These are phyloP conservation scores for Champsocephalus gunnari DNA, from an alignment of 2,797 vertebrate species.

Conservation along the genomic window DNA sequence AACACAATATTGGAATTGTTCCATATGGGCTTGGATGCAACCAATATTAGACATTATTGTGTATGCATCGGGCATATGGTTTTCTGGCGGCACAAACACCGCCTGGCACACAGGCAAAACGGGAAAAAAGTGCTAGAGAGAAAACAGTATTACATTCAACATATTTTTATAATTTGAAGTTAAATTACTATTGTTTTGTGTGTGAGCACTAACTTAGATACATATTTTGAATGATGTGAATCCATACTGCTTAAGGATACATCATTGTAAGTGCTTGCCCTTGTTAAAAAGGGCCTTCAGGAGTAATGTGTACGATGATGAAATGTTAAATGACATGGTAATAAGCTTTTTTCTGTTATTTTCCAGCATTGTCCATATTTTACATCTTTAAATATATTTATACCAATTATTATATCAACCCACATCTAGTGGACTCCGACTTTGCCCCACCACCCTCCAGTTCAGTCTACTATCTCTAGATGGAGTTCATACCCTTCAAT, in stretches of 20 bases:
- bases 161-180: neutral
- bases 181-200: neutral
- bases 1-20: constrained; percentile 17
- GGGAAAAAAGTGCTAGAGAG: neutral
- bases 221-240: neutral
- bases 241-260: neutral
- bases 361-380: neutral
- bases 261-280: neutral
- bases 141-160: neutral
- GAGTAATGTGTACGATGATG: neutral
- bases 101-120: neutral
- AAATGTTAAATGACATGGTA: neutral
- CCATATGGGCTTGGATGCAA: neutral
- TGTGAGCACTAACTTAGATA: neutral
- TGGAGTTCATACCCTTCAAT: constrained; percentile 31
- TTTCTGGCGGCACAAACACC: neutral
- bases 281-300: neutral
- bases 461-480: constrained; percentile 1
- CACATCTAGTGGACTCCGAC: constrained; percentile 8
- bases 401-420: neutral
- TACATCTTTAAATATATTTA: neutral
- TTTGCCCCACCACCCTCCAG: constrained; percentile 12
- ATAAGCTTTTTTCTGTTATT: neutral
- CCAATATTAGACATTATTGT: constrained; percentile 1
- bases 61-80: neutral